Evolutionary conservation across 1,140 invertebrate species (phyloP).

Genomic region (Drosophila teissieri): DNA sequence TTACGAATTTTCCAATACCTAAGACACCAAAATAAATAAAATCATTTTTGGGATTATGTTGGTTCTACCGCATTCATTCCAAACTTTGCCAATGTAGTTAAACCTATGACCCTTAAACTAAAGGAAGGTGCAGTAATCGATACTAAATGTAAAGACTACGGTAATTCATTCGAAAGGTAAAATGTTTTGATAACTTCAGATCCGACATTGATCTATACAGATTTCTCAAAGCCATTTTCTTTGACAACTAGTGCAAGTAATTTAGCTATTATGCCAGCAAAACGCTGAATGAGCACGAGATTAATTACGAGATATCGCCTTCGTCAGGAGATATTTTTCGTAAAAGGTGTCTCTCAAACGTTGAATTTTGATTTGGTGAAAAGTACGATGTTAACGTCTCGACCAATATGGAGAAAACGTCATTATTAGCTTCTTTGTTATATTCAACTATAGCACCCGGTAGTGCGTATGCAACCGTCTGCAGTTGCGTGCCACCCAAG

Average conservation of each 20-base stretch:
- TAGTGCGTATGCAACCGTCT: neutral
- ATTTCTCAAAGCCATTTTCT: neutral
- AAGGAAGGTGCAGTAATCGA: neutral
- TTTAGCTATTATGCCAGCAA: neutral
- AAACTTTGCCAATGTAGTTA: slow-evolving; percentile 18
- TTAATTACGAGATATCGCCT: neutral
- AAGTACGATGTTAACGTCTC: neutral
- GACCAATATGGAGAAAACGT: neutral
- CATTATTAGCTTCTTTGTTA: neutral
- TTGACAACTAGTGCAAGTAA: neutral
- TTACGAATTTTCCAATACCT: slow-evolving; percentile 52
- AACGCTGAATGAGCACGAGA: too few species aligned
- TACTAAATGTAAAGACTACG: neutral
- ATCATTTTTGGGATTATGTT: slow-evolving; percentile 55
- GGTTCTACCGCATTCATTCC: slow-evolving; percentile 8
- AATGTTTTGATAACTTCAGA: neutral
- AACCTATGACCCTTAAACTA: neutral
- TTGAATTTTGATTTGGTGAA: neutral
- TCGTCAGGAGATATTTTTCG: neutral
- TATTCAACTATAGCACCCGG: neutral
- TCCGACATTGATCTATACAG: neutral
- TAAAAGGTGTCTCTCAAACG: neutral
- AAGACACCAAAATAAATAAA: slow-evolving; percentile 66
- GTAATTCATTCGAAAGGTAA: neutral
- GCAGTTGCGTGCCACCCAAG: neutral